Percentiles rank a stretch among this genome's conserved stretches.
phyloP scores from a whole-genome alignment of 2,797 vertebrate genomes.

The Protonibea diacanthus region DNA sequence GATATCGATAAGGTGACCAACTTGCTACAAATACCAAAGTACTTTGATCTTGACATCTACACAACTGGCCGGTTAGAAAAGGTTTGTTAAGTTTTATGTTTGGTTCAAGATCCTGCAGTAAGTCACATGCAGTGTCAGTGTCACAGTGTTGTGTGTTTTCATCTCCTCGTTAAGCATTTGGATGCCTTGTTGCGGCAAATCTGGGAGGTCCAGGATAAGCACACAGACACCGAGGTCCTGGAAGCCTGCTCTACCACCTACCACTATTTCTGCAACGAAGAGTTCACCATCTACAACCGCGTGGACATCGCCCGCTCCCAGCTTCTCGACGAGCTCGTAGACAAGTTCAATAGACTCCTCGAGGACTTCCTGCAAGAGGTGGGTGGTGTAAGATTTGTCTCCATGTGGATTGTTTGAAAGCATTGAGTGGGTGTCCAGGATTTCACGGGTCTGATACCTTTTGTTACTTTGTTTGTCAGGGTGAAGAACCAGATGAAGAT shows the following conservation, averaged over 20 bases:
- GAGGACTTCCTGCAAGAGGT: constrained; percentile 99
- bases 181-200: constrained; percentile 96
- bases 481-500: constrained; percentile 97
- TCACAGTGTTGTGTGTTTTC: constrained; percentile 7
- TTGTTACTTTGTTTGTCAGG: constrained; percentile 78
- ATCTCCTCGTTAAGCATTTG: constrained; percentile 88
- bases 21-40: constrained; percentile 93
- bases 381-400: constrained; percentile 29
- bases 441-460: constrained; percentile 24
- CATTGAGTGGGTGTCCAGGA: not conserved
- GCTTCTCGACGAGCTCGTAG: constrained; percentile 94
- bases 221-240: constrained; percentile 96
- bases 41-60: constrained; percentile 98
- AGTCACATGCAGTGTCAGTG: not conserved
- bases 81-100: constrained; percentile 79
- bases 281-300: constrained; percentile 97
- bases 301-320: constrained; percentile 97
- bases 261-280: constrained; percentile 95
- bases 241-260: constrained; percentile 98
- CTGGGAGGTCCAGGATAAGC: constrained; percentile 96
- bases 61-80: constrained; percentile 97
- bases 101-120: constrained; percentile 38
- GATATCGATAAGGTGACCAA: constrained; percentile 97
- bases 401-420: not conserved
- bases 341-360: constrained; percentile 95